Base-by-base conservation (phyloP, 1,140 invertebrate genomes). In the Propsilocerus akamusi region DNA sequence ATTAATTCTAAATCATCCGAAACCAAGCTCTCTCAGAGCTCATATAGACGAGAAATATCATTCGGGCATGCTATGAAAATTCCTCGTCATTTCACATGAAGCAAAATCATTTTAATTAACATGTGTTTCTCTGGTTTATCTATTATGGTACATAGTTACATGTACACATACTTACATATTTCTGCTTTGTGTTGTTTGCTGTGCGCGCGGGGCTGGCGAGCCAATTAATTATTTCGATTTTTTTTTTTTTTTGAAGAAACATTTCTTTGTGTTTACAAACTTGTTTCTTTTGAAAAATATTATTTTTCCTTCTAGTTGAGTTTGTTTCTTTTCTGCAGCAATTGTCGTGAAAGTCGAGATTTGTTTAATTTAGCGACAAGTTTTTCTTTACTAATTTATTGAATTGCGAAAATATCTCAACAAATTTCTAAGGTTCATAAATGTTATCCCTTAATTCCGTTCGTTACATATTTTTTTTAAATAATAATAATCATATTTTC, bases 221-320 rank as follows among this genome's bases (percentile, higher is more conserved):
- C n/a, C 34, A 41, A 41, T 41, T 41, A 41, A 41, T 41, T 41
- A 41, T 41, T 41, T 41, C 34, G 34, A 41, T 41, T 41, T 41
- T 41, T 41, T 17, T 17, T 8, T 41, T 20, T 10, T 14, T 17
- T 14, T 17, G 7, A 37, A 41, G 20, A 41, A 20, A n/a, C 10
- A 20, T 41, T 41, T 41, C 14, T 41, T 41, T 41, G 34, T 41
- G 34, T 41, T 20, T 41, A 41, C 34, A 41, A 41, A 41, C 17
- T 20, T 17, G 14, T 17, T 30, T n/a, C n/a, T 8, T 30, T 11
- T 11, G 28, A 30, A n/a, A 30, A 30, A 30, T 30, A 11, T 30
- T 30, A 30, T 30, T 30, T 30, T 30, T 3, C n/a, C 2, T 30
- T 8, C 6, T 30, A 11, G n/a, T n/a, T n/a, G n/a, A n/a, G n/a